A percentile compares a stretch with the other conserved stretches of the same genome.
phyloP scores from a whole-genome alignment of 2,797 vertebrate genomes.

The Tangara arthus region DNA sequence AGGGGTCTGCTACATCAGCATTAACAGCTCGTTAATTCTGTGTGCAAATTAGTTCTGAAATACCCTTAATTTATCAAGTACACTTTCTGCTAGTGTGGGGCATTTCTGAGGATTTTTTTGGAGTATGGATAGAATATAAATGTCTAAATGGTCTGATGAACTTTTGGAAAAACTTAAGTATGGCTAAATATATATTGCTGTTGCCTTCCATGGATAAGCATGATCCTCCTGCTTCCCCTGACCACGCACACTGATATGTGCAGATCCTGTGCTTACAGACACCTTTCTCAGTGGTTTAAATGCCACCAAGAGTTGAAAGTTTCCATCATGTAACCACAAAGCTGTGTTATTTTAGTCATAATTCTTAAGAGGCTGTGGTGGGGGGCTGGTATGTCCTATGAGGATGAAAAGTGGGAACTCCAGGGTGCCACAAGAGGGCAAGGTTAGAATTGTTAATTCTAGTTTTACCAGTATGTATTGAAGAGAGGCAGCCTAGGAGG shows the following conservation, averaged over 20 bases:
- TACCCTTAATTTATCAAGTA: neutral
- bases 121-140: neutral
- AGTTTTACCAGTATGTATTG: neutral
- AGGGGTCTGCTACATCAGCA: fast-evolving
- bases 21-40: neutral
- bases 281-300: neutral
- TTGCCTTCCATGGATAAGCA: neutral
- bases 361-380: neutral
- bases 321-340: neutral
- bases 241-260: fast-evolving
- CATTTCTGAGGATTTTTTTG: neutral
- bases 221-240: neutral
- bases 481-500: neutral
- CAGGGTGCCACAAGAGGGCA: neutral
- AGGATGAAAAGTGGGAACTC: neutral
- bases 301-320: neutral
- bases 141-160: neutral
- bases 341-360: neutral
- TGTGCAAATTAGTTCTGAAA: neutral
- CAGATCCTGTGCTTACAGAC: neutral
- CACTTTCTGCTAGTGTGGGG: neutral
- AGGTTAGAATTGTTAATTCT: neutral
- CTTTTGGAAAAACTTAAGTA: neutral
- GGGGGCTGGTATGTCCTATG: fast-evolving
- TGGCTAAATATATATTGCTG: neutral